Conservation (phyloP, 2,113 vertebrate genomes). For the Sminthopsis crassicaudata region DNA sequence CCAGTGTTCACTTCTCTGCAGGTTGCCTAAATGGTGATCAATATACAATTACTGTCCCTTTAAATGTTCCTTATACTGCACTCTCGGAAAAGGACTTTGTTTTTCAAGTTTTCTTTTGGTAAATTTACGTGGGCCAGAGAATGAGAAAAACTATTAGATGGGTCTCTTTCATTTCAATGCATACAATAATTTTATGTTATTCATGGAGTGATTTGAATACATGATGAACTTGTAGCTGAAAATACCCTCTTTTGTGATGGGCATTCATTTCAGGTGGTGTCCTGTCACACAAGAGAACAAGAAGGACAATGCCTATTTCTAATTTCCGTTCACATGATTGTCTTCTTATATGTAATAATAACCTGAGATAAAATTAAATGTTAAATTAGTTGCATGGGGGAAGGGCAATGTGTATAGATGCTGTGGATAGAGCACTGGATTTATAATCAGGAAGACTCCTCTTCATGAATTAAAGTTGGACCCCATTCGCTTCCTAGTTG, state of each 20-base stretch:
- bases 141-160: constrained; percentile 4
- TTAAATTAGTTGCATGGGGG: background rate
- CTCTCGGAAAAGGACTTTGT: constrained; percentile 73
- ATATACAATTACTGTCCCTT: constrained; percentile 86
- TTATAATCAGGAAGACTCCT: background rate
- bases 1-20: constrained; percentile 81
- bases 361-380: constrained; percentile 43
- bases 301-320: constrained; percentile 44
- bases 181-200: constrained; percentile 33
- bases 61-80: constrained; percentile 78
- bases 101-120: constrained; percentile 76
- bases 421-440: background rate
- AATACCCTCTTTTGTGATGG: background rate
- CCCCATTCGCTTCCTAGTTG: background rate
- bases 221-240: constrained; percentile 31
- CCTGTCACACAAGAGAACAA: constrained; percentile 48
- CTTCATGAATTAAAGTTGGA: background rate
- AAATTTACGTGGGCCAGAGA: constrained; percentile 60
- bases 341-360: constrained; percentile 46
- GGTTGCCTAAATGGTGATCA: constrained; percentile 86
- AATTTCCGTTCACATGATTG: constrained; percentile 52
- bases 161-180: constrained; percentile 43
- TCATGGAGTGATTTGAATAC: constrained; percentile 51
- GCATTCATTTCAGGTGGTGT: constrained; percentile 50
- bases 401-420: background rate